These are phyloP conservation scores for Trididemnum clinides DNA, from an alignment of 23 tunicate genomes.

Conservation along the genomic window DNA sequence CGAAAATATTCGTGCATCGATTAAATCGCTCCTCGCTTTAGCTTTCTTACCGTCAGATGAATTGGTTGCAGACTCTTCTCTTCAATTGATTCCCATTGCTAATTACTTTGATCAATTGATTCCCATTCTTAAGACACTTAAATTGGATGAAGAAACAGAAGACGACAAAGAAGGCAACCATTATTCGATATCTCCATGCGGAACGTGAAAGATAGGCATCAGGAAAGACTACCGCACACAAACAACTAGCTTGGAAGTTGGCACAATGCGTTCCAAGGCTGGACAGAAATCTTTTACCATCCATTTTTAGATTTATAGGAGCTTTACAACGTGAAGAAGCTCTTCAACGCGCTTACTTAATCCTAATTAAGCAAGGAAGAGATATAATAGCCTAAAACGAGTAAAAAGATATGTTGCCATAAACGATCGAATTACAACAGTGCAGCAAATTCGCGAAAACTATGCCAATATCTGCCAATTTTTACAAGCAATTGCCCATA, in stretches of 20 bases:
- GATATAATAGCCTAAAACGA: not conserved
- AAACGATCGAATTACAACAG: not conserved
- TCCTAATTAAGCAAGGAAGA: not conserved
- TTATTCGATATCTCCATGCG: not conserved
- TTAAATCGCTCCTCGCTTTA: not conserved
- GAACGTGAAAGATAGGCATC: not conserved
- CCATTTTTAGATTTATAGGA: not conserved
- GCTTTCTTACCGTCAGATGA: not conserved
- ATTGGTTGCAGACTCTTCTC: constrained; percentile 2
- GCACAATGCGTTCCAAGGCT: constrained; percentile 12
- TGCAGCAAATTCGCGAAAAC: constrained; percentile 1
- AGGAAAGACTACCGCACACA: not conserved
- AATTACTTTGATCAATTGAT: not conserved
- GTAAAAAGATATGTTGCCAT: not conserved
- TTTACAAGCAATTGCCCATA: not conserved
- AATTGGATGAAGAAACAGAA: constrained; percentile 2
- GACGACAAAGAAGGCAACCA: not conserved
- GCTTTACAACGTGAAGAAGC: constrained; percentile 1
- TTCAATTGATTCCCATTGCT: not conserved
- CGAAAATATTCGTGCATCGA: not conserved
- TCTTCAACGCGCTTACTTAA: not conserved
- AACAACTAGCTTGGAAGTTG: constrained; percentile 1
- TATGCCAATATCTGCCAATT: not conserved
- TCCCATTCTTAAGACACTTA: not conserved
- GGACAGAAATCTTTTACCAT: not conserved